Percentiles rank a stretch among this genome's conserved stretches.
Evolutionary conservation across 2,113 vertebrate species (phyloP).

Genomic region (Leuciscus idus): DNA sequence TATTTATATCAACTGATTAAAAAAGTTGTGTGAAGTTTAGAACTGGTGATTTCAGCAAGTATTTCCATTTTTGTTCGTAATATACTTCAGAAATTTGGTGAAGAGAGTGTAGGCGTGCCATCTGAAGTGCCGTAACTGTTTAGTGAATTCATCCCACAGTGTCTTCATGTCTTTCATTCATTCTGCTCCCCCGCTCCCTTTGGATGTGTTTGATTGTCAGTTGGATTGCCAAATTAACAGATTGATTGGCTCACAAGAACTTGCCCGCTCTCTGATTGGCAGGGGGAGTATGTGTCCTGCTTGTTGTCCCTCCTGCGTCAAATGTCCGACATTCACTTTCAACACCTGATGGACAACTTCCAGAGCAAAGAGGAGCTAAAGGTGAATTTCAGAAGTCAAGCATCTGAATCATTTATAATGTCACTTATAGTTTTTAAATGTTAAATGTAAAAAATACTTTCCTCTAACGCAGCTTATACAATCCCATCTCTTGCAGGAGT

Average conservation of each 20-base stretch:
- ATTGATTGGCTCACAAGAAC: constrained; percentile 55
- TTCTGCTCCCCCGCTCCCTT: constrained; percentile 12
- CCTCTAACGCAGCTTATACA: neutral
- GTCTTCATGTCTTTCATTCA: neutral
- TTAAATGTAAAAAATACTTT: neutral
- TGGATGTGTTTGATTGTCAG: constrained; percentile 16
- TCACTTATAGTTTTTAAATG: neutral
- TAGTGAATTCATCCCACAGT: neutral
- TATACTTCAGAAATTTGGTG: neutral
- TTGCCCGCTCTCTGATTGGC: constrained; percentile 58
- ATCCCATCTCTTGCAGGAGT: constrained; percentile 79
- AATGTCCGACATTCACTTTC: constrained; percentile 97
- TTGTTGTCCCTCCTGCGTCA: constrained; percentile 95
- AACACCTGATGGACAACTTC: constrained; percentile 94
- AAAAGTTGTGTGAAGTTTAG: neutral
- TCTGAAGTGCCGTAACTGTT: neutral
- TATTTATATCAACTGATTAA: neutral
- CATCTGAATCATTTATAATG: neutral
- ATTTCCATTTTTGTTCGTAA: neutral
- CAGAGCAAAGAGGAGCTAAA: constrained; percentile 98
- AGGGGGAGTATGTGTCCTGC: constrained; percentile 98
- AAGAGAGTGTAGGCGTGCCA: neutral
- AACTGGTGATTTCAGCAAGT: neutral
- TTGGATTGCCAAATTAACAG: neutral
- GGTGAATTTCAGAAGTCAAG: constrained; percentile 71